Evolutionary conservation across 2,888 invertebrate species (phyloP).

Genomic region (Lucinisca nassula): DNA sequence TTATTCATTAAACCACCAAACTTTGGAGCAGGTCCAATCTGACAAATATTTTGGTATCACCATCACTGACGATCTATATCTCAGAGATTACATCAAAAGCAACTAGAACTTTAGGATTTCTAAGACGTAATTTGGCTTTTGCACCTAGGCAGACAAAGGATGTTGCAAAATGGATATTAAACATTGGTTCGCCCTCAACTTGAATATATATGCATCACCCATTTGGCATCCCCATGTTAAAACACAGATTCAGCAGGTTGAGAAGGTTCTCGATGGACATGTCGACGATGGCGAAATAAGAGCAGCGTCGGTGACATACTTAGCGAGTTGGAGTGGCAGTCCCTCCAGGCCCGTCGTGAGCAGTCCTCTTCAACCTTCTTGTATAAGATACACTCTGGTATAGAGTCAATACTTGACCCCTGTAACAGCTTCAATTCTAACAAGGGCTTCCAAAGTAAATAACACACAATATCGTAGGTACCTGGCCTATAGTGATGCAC

Average conservation of each 20-base stretch:
- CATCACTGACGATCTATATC: background rate
- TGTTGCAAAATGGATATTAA: background rate
- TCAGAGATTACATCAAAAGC: background rate
- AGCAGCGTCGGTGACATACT: background rate
- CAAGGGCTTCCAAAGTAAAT: too few relatives aligned
- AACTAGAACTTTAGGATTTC: background rate
- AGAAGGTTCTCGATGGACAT: background rate
- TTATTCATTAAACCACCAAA: background rate
- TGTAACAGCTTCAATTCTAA: too few relatives aligned
- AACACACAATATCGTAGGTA: too few relatives aligned
- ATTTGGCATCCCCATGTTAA: background rate
- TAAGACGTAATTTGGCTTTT: background rate
- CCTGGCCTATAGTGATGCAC: too few relatives aligned
- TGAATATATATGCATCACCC: background rate
- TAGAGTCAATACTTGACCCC: too few relatives aligned
- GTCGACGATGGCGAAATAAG: background rate
- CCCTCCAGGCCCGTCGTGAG: background rate
- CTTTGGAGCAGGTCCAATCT: background rate
- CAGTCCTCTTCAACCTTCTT: background rate
- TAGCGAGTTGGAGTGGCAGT: background rate
- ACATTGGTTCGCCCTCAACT: background rate
- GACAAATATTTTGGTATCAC: background rate
- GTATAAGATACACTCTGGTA: background rate
- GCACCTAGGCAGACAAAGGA: background rate
- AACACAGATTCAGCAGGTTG: background rate